Evolutionary conservation across 2,888 invertebrate genomes (phyloP).

Genomic region (Nemurella pictetii): DNA sequence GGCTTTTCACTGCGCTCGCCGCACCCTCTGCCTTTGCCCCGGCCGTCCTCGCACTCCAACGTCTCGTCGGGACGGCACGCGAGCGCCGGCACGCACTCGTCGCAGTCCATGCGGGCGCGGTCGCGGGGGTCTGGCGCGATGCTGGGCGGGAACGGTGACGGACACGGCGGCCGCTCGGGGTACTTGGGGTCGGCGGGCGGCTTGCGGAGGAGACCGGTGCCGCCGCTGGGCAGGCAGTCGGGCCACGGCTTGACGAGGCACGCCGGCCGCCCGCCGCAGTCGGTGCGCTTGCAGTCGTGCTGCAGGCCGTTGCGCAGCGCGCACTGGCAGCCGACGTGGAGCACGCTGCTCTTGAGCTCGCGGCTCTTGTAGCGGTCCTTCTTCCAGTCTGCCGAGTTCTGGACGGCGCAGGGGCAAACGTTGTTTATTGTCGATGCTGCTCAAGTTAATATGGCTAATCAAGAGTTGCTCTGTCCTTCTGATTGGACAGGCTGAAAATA

Average conservation of each 20-base stretch:
- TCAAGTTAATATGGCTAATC: too few relatives aligned
- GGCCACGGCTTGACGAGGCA: slow-evolving; percentile 61
- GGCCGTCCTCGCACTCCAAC: too few relatives aligned
- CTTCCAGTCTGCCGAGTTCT: not conserved
- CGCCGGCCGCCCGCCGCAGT: slow-evolving; percentile 58
- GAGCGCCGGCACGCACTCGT: not conserved
- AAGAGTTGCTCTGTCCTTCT: too few relatives aligned
- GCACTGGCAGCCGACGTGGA: slow-evolving; percentile 62
- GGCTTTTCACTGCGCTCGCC: too few relatives aligned
- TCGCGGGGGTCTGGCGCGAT: not conserved
- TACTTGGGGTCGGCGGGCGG: not conserved
- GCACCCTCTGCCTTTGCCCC: too few relatives aligned
- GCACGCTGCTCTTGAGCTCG: slow-evolving; percentile 59
- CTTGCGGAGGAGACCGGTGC: not conserved
- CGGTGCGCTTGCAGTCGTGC: slow-evolving; percentile 60
- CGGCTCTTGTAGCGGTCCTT: slow-evolving; percentile 49
- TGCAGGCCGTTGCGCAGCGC: slow-evolving; percentile 63
- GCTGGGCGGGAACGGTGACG: not conserved
- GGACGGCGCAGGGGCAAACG: too few relatives aligned
- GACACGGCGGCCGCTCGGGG: not conserved
- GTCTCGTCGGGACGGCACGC: not conserved
- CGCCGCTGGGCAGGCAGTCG: slow-evolving; percentile 49
- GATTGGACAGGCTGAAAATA: too few relatives aligned
- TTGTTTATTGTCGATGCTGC: too few relatives aligned
- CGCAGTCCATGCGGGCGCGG: not conserved